A percentile compares a stretch with the other conserved stretches of the same genome.
phyloP scores from a whole-genome alignment of 1,140 invertebrate genomes.

The Lineus longissimus region DNA sequence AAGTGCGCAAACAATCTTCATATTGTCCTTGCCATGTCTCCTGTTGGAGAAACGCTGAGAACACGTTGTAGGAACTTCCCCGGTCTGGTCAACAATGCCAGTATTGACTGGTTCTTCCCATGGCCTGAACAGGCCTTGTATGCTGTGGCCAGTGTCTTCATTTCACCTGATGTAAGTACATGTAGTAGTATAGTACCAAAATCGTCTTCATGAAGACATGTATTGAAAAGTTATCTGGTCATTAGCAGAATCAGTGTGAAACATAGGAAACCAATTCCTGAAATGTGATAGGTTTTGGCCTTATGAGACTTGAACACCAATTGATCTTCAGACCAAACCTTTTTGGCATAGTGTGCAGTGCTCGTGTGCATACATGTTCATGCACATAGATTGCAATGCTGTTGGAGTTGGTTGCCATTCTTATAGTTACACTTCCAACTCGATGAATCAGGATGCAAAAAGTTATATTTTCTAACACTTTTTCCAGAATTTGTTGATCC shows the following conservation, averaged over 20 bases:
- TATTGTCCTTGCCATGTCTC: conserved; percentile 57
- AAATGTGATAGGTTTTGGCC: too few species aligned
- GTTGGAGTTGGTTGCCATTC: too few species aligned
- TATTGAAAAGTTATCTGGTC: background rate
- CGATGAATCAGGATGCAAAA: background rate
- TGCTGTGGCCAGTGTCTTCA: conserved; percentile 76
- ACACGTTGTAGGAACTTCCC: conserved; percentile 56
- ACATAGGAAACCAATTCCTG: too few species aligned
- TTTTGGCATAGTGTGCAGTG: too few species aligned
- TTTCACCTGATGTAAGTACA: conserved; percentile 56
- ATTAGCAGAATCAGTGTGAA: background rate
- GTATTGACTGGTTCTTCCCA: conserved; percentile 56
- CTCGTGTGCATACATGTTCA: too few species aligned
- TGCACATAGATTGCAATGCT: too few species aligned
- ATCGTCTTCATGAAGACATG: background rate
- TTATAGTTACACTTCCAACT: background rate
- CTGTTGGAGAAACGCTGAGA: conserved; percentile 53
- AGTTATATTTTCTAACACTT: background rate
- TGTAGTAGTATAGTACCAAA: background rate
- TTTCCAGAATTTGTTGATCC: conserved; percentile 57
- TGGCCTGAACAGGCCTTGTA: conserved; percentile 60
- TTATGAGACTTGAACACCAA: too few species aligned
- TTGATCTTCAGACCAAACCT: too few species aligned
- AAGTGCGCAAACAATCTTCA: conserved; percentile 56
- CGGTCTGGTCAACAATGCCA: conserved; percentile 55